Base-by-base conservation (phyloP, 2,888 invertebrate genomes). In the Apomyelois bistriatella region DNA sequence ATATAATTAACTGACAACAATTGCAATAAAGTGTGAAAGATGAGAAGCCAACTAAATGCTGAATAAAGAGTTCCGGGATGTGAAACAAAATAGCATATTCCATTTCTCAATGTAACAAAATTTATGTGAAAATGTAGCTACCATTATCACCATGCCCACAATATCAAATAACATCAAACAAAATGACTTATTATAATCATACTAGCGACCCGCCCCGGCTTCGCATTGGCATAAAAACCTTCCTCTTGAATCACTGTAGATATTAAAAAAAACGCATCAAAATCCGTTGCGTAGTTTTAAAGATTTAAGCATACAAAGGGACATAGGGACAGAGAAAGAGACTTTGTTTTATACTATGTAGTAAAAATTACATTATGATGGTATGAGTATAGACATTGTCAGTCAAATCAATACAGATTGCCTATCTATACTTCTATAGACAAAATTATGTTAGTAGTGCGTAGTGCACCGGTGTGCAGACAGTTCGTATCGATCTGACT, bases 1-100 rank as follows among this genome's bases (percentile, higher is more conserved):
- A 22, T 22, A 22, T 3, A 22, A 22, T 22, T 22, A 22, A 22
- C 22, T 22, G 22, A 2, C 3, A 22, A 22, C 22, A 22, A 22
- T 22, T 22, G 22, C 2, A 17, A 55, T 36, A 54, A 46, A 48
- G 49, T 46, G 69, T 76, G 78, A 74, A 79, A 77, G 70, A 76
- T 77, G 82, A 82, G 80, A 78, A 77, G 67, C 65, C 70, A 72
- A 72, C 70, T 74, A 77, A 76, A 73, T 72, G 70, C 65, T 73
- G 64, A 74, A 73, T 70, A 65, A 62, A 61, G 60, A 66, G 70
- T 82, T 79, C 76, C 83, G 71, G 82, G 79, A 84, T 78, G 71
- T 66, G 58, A 57, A 56, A 59, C 52, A 51, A 53, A 55, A 53
- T 54, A 53, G 53, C 53, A 41, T 22, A 30, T 32, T 28, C 28